Conservation (phyloP, 2,113 vertebrate species). For the Vireo altiloquus region DNA sequence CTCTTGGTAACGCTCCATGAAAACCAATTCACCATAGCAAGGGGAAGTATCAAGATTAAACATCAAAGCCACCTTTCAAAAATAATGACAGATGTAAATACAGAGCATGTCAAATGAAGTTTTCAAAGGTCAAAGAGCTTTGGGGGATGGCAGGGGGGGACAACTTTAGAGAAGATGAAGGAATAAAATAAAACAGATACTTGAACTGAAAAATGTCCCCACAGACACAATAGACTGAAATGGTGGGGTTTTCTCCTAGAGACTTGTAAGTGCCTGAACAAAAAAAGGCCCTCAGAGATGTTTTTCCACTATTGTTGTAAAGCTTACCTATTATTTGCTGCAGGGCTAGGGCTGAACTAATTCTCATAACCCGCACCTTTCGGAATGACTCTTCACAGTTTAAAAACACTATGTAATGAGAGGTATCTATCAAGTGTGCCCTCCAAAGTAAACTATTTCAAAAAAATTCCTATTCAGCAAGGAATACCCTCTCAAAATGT, state of each 20-base stretch:
- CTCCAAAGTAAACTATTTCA: not conserved
- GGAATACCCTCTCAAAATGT: not conserved
- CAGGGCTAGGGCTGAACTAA: not conserved
- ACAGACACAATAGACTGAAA: not conserved
- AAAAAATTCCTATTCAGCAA: not conserved
- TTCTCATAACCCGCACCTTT: not conserved
- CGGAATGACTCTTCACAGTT: not conserved
- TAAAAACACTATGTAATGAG: fast-evolving
- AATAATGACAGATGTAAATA: not conserved
- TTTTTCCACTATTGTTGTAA: not conserved
- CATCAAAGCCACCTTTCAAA: constrained; percentile 84
- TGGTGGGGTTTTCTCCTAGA: not conserved
- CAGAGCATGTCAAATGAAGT: not conserved
- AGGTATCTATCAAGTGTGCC: not conserved
- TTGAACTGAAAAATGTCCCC: not conserved
- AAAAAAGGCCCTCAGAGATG: not conserved
- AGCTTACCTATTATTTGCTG: not conserved
- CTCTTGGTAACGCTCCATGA: constrained; percentile 90
- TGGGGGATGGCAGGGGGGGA: fast-evolving
- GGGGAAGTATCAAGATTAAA: constrained; percentile 83
- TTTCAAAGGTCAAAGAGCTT: not conserved
- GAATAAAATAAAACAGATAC: not conserved
- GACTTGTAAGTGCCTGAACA: not conserved
- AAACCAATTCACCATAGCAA: constrained; percentile 86
- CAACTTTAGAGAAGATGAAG: not conserved